phyloP scores from a whole-genome alignment of 2,888 invertebrate genomes.

The Willowsia nigromaculata region DNA sequence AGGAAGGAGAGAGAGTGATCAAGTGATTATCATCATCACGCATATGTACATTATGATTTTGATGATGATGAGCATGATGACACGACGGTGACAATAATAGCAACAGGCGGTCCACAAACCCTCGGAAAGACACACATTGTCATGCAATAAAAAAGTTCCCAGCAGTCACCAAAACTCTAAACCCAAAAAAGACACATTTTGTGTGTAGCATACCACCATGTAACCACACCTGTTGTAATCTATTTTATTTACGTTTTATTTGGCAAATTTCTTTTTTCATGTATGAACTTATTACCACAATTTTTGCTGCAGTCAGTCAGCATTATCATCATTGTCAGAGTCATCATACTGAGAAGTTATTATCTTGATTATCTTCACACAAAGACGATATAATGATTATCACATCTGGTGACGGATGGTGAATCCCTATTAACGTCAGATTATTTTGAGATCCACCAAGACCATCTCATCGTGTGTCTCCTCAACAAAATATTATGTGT shows the following conservation, averaged over 20 bases:
- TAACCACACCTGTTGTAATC: background rate
- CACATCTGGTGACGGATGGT: background rate
- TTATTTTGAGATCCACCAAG: constrained; percentile 29
- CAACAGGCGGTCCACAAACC: constrained; percentile 42
- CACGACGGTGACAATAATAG: constrained; percentile 65
- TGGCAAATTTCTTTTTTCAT: background rate
- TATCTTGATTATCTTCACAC: background rate
- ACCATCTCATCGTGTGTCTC: background rate
- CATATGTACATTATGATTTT: background rate
- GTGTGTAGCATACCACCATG: background rate
- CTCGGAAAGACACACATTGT: background rate
- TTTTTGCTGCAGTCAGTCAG: background rate
- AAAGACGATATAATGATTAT: constrained; percentile 31
- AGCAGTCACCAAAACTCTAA: no score
- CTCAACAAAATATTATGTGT: background rate
- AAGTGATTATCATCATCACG: constrained; percentile 53
- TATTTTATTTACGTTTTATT: background rate
- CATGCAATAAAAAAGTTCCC: background rate
- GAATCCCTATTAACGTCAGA: constrained; percentile 65
- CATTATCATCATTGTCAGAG: background rate
- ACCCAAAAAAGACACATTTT: background rate
- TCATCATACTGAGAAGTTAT: background rate
- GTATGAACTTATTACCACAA: background rate
- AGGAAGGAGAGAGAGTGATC: constrained; percentile 43
- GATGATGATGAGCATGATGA: constrained; percentile 60